Evolutionary conservation across 2,797 vertebrate genomes (phyloP), one percentile per base, ranked within the genome.

Genomic region (Crenichthys baileyi): DNA sequence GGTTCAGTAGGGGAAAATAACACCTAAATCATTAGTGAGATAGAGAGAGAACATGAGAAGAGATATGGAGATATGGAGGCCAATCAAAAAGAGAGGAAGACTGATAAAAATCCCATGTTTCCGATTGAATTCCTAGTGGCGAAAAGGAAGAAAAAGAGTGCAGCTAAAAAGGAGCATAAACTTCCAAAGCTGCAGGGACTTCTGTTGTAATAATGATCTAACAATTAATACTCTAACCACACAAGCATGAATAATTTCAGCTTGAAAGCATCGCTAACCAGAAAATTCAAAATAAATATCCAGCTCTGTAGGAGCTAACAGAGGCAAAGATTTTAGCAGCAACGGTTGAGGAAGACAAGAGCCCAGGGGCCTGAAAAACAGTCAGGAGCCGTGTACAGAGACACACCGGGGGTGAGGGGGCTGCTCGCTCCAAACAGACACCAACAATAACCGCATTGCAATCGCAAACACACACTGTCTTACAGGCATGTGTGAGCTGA

Each of bases 21-120:
- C 77, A 85, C 83, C 50, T 50, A 0, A 26, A 90, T 91, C 79
- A 90, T 91, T 84, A 89, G 73, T 76, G 76, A 78, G 70, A 82
- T 5, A 74, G 36, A 75, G 26, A 65, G 79, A n/a, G 29, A 76
- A 70, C 13, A 26, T 41, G 73, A 46, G 15, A 65, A 36, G 67
- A 63, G 46, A 83, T 50, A 26, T 72, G 84, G 46, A 60, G 75
- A 79, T 41, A 58, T 65, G 55, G 48, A 82, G 51, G 63, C 68
- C 31, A 16, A 26, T 48, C 53, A 85, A 50, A 31, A 41, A 39
- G 22, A 41, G 70, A 29, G 44, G 29, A 71, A 80, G 24, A 15
- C 29, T 26, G 63, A 65, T 61, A 72, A 78, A 86, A 58, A 70
- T 22, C 61, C 65, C 68, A 75, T 75, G 81, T 79, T 51, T 75